Evolutionary conservation across 2,888 invertebrate genomes (phyloP).

Genomic region (Epirrhoe tristata): DNA sequence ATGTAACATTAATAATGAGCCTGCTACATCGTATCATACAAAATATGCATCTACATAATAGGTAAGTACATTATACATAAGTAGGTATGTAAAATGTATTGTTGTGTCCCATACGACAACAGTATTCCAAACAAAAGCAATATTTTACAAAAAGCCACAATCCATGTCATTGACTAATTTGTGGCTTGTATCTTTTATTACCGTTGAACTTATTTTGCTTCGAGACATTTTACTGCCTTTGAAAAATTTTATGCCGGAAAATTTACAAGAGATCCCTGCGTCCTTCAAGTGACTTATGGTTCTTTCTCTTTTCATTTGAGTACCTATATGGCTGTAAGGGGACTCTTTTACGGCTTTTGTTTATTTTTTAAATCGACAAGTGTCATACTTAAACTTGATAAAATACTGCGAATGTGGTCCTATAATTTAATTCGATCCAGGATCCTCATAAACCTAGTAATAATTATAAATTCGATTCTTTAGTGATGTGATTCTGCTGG

Average conservation of each 20-base stretch:
- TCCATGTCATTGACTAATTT: constrained; percentile 54
- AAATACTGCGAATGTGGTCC: constrained; percentile 48
- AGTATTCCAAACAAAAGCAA: constrained; percentile 39
- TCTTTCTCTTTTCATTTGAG: constrained; percentile 56
- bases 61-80: too few relatives aligned
- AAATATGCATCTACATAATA: too few relatives aligned
- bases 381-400: constrained; percentile 55
- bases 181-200: constrained; percentile 55
- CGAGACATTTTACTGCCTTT: constrained; percentile 49
- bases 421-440: not conserved
- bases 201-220: constrained; percentile 47
- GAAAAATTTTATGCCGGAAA: constrained; percentile 55
- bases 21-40: too few relatives aligned
- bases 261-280: constrained; percentile 61
- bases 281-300: constrained; percentile 61
- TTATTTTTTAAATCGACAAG: constrained; percentile 54
- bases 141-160: constrained; percentile 41
- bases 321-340: constrained; percentile 53
- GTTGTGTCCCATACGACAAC: constrained; percentile 1
- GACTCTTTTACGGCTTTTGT: constrained; percentile 56
- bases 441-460: not conserved
- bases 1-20: too few relatives aligned
- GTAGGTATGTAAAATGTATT: not conserved
- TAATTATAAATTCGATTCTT: not conserved
- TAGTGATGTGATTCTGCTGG: too few relatives aligned